Percentiles rank a stretch among this genome's conserved stretches.
Evolutionary conservation across 2,797 vertebrate genomes (phyloP).

Genomic region (Avahi laniger): DNA sequence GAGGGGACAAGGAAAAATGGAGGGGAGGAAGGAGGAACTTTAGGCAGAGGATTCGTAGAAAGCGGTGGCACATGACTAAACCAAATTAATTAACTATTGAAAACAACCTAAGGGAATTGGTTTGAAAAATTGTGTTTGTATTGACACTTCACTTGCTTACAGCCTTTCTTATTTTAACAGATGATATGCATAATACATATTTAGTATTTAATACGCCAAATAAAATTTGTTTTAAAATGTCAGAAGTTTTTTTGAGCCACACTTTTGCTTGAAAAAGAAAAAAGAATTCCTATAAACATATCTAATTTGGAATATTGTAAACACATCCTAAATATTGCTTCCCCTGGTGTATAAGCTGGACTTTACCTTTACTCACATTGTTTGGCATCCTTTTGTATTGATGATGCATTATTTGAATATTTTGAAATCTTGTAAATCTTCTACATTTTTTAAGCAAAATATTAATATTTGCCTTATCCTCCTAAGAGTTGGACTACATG

Average conservation of each 20-base stretch:
- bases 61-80: not conserved
- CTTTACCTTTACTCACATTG: not conserved
- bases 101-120: constrained; percentile 20
- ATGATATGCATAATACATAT: not conserved
- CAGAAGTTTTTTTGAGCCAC: constrained; percentile 11
- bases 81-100: constrained; percentile 32
- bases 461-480: not conserved
- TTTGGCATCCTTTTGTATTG: not conserved
- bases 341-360: not conserved
- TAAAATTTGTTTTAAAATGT: constrained; percentile 45
- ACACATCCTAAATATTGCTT: not conserved
- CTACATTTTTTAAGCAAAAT: not conserved
- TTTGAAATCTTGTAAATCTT: not conserved
- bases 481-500: not conserved
- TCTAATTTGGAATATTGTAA: not conserved
- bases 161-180: constrained; percentile 41
- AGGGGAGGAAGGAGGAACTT: not conserved
- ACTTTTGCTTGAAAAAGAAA: not conserved
- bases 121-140: constrained; percentile 52
- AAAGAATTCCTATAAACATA: not conserved
- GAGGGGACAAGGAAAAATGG: not conserved
- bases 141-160: not conserved
- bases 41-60: not conserved
- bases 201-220: constrained; percentile 33
- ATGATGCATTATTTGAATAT: not conserved